These are phyloP conservation scores for Galaxias olidus DNA, from an alignment of 2,797 vertebrate species.

Conservation along the genomic window DNA sequence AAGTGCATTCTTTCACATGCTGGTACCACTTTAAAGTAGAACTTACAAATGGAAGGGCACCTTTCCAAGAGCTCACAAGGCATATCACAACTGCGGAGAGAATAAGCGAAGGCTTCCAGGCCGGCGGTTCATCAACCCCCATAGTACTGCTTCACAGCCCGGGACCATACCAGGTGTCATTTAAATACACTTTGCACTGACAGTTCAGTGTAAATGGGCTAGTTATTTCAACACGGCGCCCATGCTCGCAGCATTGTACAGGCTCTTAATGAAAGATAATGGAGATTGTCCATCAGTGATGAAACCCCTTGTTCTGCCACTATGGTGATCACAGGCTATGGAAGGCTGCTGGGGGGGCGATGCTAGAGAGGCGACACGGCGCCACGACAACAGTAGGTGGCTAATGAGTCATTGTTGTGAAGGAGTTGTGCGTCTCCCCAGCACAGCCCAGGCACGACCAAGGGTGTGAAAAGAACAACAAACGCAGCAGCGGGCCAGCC, in stretches of 20 bases:
- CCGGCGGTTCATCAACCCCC: neutral
- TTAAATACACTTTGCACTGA: slow-evolving; percentile 19
- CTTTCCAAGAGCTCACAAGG: slow-evolving; percentile 8
- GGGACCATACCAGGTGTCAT: slow-evolving; percentile 22
- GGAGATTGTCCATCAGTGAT: slow-evolving; percentile 31
- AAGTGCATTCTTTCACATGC: too few relatives aligned
- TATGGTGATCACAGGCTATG: slow-evolving; percentile 15
- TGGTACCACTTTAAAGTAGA: too few relatives aligned
- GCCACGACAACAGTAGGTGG: too few relatives aligned
- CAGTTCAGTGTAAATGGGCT: neutral
- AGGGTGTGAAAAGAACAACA: too few relatives aligned
- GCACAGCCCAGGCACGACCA: too few relatives aligned
- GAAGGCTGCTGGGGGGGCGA: neutral
- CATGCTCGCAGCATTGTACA: slow-evolving; percentile 25
- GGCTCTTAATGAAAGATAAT: slow-evolving; percentile 28
- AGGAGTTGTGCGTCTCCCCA: too few relatives aligned
- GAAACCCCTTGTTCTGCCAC: slow-evolving; percentile 28
- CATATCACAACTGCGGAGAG: neutral
- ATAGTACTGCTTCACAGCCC: slow-evolving; percentile 9
- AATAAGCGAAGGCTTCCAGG: slow-evolving; percentile 13
- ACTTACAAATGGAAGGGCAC: too few relatives aligned
- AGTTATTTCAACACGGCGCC: slow-evolving; percentile 8
- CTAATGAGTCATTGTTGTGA: too few relatives aligned
- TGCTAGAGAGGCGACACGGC: too few relatives aligned
- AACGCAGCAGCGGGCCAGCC: too few relatives aligned